These are phyloP conservation scores for Nebria ingens DNA, from an alignment of 1,140 invertebrate genomes.

Conservation along the genomic window DNA sequence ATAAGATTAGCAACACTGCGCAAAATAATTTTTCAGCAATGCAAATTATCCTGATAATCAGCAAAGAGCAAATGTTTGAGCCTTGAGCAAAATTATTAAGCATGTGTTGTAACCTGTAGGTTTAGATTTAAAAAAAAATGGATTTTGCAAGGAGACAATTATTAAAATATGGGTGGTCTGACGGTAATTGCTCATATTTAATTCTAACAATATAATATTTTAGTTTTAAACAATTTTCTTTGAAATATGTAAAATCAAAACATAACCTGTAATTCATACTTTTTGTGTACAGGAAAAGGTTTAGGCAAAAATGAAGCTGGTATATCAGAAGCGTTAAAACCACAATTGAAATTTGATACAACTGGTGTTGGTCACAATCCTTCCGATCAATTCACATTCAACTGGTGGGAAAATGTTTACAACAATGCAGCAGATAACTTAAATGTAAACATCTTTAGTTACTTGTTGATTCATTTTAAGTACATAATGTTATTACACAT, in stretches of 20 bases:
- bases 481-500: background rate
- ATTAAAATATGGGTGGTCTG: slow-evolving; percentile 54
- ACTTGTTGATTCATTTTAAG: background rate
- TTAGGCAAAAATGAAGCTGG: slow-evolving; percentile 68
- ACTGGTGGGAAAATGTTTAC: slow-evolving; percentile 73
- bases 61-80: no score
- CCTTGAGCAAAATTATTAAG: no score
- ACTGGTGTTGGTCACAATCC: slow-evolving; percentile 65
- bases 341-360: slow-evolving; percentile 65
- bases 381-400: slow-evolving; percentile 57
- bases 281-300: slow-evolving; percentile 56
- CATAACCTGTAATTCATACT: slow-evolving; percentile 9
- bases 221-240: slow-evolving; percentile 13
- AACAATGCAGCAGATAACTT: slow-evolving; percentile 63
- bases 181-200: slow-evolving; percentile 40
- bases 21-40: no score
- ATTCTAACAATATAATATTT: slow-evolving; percentile 13
- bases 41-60: no score
- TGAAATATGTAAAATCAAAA: slow-evolving; percentile 8
- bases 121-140: no score
- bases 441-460: slow-evolving; percentile 26
- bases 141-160: slow-evolving; percentile 50
- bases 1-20: no score
- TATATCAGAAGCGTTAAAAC: slow-evolving; percentile 59
- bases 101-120: no score